Evolutionary conservation across 2,888 invertebrate species (phyloP), one percentile per base, ranked within the genome.

Genomic region (Seira sanloemensis): DNA sequence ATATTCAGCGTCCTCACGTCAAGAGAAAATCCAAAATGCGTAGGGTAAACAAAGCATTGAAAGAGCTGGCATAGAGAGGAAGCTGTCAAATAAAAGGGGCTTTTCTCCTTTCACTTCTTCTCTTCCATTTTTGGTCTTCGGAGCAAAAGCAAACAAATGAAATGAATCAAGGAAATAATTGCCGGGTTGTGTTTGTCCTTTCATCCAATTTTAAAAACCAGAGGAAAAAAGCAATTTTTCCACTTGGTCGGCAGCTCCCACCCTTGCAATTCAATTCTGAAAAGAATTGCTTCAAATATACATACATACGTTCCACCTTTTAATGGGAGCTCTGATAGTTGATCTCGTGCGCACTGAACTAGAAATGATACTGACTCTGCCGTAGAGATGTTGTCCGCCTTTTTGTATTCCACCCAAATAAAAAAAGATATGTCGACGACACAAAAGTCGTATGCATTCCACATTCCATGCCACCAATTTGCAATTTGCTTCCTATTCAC

Each of bases 151-250:
- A n/a, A 79, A 79, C 67, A 79, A 79, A 79, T 73, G 79, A 79
- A 79, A 67, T 73, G 79, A 79, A 79, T 79, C 79, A 79, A 54
- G 79, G 68, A 73, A 62, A 73, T 79, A 73, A 79, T 79, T 79
- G 79, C 67, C 73, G 73, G 73, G 79, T 79, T 66, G 54, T 79
- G 79, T 73, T 73, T 50, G 46, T 72, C 19, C 26, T 77, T 58
- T 69, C 27, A 46, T 66, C 16, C 66, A 37, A 62, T 46, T 25
- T 27, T 16, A 9, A 12, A 46, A 25, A 46, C 27, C 18, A 0
- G 66, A 1, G 27, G 23, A 75, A 72, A 23, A 76, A 67, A 67
- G 24, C 69, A 69, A 69, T 67, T 67, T 62, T 67, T 67, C 26
- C 62, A 72, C 66, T 27, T 72, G 54, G 46, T 78, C 50, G 66